Percentiles rank a stretch among this genome's conserved stretches.
phyloP scores from a whole-genome alignment of 2,113 vertebrate species.

The Aviceda subcristata region DNA sequence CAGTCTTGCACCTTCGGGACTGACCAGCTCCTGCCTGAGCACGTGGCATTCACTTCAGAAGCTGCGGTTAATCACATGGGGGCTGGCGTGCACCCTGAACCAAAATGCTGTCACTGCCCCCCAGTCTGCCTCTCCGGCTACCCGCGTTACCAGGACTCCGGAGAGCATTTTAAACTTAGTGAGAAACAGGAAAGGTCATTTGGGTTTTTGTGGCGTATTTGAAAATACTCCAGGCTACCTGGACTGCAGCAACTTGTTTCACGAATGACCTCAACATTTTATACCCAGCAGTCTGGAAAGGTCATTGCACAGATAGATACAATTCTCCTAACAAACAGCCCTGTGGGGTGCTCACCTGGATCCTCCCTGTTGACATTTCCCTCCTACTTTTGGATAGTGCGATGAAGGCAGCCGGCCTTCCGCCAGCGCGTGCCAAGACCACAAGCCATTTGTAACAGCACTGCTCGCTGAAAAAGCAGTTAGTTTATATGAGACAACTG shows the following conservation, averaged over 20 bases:
- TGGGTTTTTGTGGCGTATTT: conserved; percentile 50
- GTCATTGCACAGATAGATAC: conserved; percentile 40
- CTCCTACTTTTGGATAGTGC: background rate
- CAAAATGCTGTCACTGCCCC: background rate
- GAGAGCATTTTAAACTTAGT: conserved; percentile 57
- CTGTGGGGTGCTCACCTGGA: background rate
- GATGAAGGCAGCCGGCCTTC: background rate
- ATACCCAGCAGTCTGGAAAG: conserved; percentile 52
- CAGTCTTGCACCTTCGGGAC: fast-evolving
- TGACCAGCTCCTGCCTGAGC: too few species aligned
- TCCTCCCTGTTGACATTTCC: background rate
- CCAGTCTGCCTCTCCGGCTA: background rate
- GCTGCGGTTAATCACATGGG: fast-evolving
- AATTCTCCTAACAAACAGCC: background rate
- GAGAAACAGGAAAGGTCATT: conserved; percentile 66
- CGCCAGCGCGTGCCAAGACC: background rate
- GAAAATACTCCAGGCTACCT: conserved; percentile 52
- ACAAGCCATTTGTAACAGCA: background rate
- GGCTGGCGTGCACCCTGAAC: background rate
- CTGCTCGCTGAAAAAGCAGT: background rate
- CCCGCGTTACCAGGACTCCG: background rate
- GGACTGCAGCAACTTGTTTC: conserved; percentile 56
- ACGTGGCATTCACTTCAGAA: background rate
- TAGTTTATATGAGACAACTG: background rate
- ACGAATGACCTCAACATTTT: conserved; percentile 23